Base-by-base conservation (phyloP, 2,888 invertebrate genomes). In the Neoaliturus tenellus region DNA sequence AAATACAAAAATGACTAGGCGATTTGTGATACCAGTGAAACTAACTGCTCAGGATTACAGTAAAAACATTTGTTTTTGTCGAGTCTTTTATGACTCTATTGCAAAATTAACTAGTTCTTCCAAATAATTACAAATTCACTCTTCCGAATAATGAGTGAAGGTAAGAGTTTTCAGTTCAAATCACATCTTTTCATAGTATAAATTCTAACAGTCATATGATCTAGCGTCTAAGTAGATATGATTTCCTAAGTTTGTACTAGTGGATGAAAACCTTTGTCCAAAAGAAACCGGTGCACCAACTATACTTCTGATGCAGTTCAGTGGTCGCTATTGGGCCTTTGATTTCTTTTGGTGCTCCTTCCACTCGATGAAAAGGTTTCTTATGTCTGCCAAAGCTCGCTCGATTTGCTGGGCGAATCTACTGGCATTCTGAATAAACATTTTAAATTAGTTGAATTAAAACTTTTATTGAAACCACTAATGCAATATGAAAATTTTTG, bases 381-480 rank as follows among this genome's bases (percentile, higher is more conserved):
- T 94, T 87, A 98, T 94, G 88, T 96, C 96, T 75, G 92, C 91
- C 84, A 97, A 90, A 0, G 96, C 95, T 87, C 91, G 91, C 88
- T 93, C 93, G 87, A 98, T 96, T 89, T 94, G 92, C 85, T 92
- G 91, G 48, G 95, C 94, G 91, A 98, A 98, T 88, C 96, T 93
- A 85, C 93, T 92, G 12, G 97, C 97, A 91, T 95, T 94, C 97
- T 98, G 91, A 51, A 93, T 91, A 87, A 89, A 88, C 87, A 85
- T n/a, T n/a, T n/a, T n/a, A n/a, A n/a, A n/a, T n/a, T n/a, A n/a
- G n/a, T n/a, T n/a, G n/a, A n/a, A n/a, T n/a, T n/a, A n/a, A n/a
- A n/a, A n/a, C n/a, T n/a, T n/a, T n/a, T n/a, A n/a, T n/a, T n/a
- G n/a, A n/a, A n/a, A n/a, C n/a, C n/a, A n/a, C n/a, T n/a, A n/a